These are phyloP conservation scores for Dusona sp. DNA, from an alignment of 2,888 invertebrate species.

Conservation along the genomic window DNA sequence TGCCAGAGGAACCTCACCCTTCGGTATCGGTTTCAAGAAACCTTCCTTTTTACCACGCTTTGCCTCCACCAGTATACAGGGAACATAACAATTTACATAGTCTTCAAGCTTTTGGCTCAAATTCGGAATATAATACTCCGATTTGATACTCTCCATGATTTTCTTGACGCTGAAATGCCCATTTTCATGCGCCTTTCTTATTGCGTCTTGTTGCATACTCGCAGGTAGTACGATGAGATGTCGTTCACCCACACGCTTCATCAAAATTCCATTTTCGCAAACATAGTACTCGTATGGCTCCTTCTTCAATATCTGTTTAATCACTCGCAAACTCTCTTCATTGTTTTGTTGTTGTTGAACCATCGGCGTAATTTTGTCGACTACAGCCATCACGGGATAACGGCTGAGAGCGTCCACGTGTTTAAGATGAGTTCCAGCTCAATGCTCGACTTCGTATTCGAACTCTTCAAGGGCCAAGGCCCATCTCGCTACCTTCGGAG, in stretches of 20 bases:
- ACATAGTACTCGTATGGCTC: conserved; percentile 62
- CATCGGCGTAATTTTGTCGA: conserved; percentile 33
- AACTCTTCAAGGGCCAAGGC: conserved; percentile 59
- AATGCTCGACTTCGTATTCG: conserved; percentile 63
- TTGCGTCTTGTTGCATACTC: conserved; percentile 48
- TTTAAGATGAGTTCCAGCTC: conserved; percentile 52
- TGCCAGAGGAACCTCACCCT: conserved; percentile 75
- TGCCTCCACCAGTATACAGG: conserved; percentile 73
- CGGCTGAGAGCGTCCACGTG: conserved; percentile 62
- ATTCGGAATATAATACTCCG: conserved; percentile 60
- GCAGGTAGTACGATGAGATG: conserved; percentile 47
- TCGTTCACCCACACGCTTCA: conserved; percentile 15
- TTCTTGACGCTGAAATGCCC: conserved; percentile 63
- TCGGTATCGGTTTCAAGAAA: conserved; percentile 72
- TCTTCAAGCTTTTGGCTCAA: conserved; percentile 61
- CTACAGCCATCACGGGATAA: conserved; percentile 56
- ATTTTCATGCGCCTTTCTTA: conserved; percentile 58
- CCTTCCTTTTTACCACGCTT: conserved; percentile 76
- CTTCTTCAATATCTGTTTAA: conserved; percentile 55
- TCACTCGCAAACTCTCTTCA: conserved; percentile 56
- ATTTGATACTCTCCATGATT: conserved; percentile 44
- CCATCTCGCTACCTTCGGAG: conserved; percentile 69
- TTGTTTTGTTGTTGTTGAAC: conserved; percentile 54
- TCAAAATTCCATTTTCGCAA: conserved; percentile 53
- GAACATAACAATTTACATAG: conserved; percentile 67